Evolutionary conservation across 2,797 vertebrate genomes (phyloP).

Genomic region (Chlorospingus semifuscus): DNA sequence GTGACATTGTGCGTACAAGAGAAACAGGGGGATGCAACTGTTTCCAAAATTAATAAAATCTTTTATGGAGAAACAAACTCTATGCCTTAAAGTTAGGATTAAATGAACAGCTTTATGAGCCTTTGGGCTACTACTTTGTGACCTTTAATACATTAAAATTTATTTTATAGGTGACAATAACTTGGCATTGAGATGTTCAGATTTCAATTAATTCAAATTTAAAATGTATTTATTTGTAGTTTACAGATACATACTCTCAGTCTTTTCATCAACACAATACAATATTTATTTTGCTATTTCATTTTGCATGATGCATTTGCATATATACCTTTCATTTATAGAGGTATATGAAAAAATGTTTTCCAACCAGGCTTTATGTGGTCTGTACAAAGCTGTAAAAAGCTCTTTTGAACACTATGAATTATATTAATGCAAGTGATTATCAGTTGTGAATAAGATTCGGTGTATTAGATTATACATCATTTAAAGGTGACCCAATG

Average conservation of each 20-base stretch:
- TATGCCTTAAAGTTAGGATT: background rate
- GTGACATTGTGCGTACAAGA: background rate
- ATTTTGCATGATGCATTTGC: background rate
- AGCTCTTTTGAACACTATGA: background rate
- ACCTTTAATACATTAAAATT: background rate
- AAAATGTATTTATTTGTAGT: background rate
- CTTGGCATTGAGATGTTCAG: background rate
- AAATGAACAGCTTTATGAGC: background rate
- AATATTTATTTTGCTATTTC: background rate
- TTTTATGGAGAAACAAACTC: background rate
- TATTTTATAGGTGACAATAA: background rate
- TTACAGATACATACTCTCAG: background rate
- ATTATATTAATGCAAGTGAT: background rate
- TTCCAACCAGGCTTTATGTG: background rate
- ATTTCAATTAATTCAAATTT: background rate
- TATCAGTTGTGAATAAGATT: background rate
- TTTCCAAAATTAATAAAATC: background rate
- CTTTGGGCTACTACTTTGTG: background rate
- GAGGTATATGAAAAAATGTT: background rate
- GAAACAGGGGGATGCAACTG: background rate
- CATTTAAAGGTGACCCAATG: background rate
- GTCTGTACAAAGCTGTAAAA: background rate
- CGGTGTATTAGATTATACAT: background rate
- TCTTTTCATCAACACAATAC: background rate
- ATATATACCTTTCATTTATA: background rate